A percentile compares a stretch with the other conserved stretches of the same genome.
Evolutionary conservation across 2,797 vertebrate genomes (phyloP).

Genomic region (Tympanoctomys barrerae): DNA sequence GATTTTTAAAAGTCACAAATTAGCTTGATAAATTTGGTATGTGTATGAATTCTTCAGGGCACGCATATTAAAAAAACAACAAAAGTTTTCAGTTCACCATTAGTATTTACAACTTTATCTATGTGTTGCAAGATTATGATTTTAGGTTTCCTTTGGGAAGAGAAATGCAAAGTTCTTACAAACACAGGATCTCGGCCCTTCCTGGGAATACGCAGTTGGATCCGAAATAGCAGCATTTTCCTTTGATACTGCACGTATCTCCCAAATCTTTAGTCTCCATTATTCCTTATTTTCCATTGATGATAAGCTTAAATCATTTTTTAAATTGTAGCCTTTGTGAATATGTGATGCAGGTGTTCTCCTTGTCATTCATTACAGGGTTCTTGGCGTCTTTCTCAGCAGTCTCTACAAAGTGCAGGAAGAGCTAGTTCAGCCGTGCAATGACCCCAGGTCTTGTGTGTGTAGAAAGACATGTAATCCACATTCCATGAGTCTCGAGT

Average conservation of each 20-base stretch:
- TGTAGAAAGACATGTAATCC: conserved; percentile 15
- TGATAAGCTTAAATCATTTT: neutral
- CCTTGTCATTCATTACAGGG: neutral
- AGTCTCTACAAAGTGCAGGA: neutral
- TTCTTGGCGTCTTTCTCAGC: neutral
- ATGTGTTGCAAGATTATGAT: conserved; percentile 25
- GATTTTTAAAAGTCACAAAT: neutral
- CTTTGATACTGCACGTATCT: neutral
- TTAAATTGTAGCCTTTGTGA: neutral
- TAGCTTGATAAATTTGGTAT: neutral
- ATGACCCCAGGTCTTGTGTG: neutral
- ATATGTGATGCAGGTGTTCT: neutral
- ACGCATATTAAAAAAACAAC: neutral
- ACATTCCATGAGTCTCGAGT: neutral
- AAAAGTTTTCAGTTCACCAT: neutral
- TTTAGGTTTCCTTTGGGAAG: neutral
- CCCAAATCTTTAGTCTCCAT: neutral
- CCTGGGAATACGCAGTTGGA: neutral
- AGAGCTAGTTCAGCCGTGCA: neutral
- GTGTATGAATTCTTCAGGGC: neutral
- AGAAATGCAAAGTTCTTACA: neutral
- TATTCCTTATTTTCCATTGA: neutral
- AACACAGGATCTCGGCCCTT: too few species aligned
- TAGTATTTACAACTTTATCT: neutral
- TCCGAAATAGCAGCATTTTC: neutral